Evolutionary conservation across 2,888 invertebrate genomes (phyloP), one percentile per base, ranked within the genome.

Genomic region (Leucophenga montana): DNA sequence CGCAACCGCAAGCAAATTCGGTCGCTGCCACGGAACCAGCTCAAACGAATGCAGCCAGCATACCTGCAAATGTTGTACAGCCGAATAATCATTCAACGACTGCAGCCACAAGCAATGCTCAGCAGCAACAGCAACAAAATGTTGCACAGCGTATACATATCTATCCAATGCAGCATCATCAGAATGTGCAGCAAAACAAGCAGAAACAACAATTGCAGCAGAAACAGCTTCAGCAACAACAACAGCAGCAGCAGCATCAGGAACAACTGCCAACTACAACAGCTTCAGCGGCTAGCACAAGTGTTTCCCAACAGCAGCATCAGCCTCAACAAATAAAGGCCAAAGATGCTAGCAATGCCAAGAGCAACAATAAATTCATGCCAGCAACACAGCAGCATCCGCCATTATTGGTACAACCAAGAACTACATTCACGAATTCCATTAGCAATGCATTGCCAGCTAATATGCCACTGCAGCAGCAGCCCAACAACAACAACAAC

Each of bases 41-140:
- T 66, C 53, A 50, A 70, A 18, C 75, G 48, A 65, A 73, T 62
- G 62, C 73, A 14, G 68, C 77, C 3, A 75, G 73, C 65, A 76
- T 89, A 67, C 85, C 88, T 0, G 85, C 88, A 6, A 88, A 88
- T 77, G 82, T 88, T 68, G 88, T 88, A 57, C 88, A 88, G 68
- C 88, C 88, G 0, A 88, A 88, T 72, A 88, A 88, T 75, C 89
- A 88, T 74, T 88, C 86, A 13, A 78, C 82, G n/a, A 75, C 79
- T 44, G 61, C 80, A 44, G 48, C 75, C 20, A 61, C 73, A 56
- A 48, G 66, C 44, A 75, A 78, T 70, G 80, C 73, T 67, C 83
- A 80, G 71, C 82, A 77, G 48, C 69, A 61, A 56, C 59, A 68
- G 14, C 82, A 76, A 66, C 66, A 75, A 50, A 77, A 78, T 68